Conservation (phyloP, 2,113 vertebrate species). For the Okapia johnstoni region DNA sequence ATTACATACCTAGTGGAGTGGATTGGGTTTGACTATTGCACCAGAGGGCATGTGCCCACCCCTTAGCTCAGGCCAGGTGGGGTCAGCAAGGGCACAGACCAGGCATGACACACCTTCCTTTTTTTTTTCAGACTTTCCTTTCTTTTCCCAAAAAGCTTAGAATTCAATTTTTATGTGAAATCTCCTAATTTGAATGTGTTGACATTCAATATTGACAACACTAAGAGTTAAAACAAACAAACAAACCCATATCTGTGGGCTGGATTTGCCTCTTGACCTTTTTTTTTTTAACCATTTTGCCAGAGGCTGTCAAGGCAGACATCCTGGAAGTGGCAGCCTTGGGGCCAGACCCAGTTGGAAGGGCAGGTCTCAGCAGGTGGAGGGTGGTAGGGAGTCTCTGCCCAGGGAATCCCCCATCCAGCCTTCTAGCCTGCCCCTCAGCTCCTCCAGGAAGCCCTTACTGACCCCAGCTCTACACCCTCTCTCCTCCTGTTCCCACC, state of each 20-base stretch:
- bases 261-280: background rate
- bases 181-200: background rate
- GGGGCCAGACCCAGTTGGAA: background rate
- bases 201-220: background rate
- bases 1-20: accelerated
- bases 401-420: background rate
- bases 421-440: background rate
- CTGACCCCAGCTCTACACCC: conserved; percentile 15
- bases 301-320: background rate
- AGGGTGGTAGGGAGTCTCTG: background rate
- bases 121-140: background rate
- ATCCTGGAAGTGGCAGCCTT: background rate
- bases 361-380: background rate
- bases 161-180: background rate
- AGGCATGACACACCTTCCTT: background rate
- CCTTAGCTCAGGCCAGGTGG: background rate
- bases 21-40: background rate
- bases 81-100: background rate
- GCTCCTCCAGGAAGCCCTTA: background rate
- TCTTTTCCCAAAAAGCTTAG: background rate
- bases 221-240: background rate
- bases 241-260: background rate
- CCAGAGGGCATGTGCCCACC: background rate
- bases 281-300: background rate
- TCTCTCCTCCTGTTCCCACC: conserved; percentile 56